Conservation (phyloP, 1,140 invertebrate genomes). For the Sipha flava region DNA sequence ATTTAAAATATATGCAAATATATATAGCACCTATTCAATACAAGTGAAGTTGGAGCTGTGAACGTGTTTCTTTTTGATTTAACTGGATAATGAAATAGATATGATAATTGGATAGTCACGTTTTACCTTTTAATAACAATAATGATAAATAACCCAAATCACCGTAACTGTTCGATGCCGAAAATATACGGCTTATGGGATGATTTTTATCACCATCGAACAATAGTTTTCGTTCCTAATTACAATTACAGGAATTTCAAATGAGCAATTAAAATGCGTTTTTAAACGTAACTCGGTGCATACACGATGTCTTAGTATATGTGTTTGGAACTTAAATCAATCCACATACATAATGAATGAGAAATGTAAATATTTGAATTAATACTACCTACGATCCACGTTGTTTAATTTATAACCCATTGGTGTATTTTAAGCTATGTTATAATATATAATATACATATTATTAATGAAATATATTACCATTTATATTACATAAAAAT, state of each 20-base stretch:
- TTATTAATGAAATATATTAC: not conserved
- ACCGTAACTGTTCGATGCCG: not conserved
- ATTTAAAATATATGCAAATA: too few species aligned
- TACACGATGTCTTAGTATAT: not conserved
- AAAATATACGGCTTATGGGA: not conserved
- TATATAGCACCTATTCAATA: too few species aligned
- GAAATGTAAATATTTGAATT: constrained; percentile 5
- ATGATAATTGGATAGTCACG: too few species aligned
- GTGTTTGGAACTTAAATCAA: not conserved
- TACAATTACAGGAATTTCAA: not conserved
- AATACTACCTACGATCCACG: not conserved
- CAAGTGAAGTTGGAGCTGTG: too few species aligned
- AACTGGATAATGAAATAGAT: too few species aligned
- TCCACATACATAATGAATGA: not conserved
- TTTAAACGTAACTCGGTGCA: not conserved
- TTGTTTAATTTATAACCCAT: not conserved
- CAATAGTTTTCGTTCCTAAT: not conserved
- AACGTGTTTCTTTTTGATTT: too few species aligned
- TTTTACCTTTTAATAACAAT: not conserved
- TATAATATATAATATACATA: not conserved
- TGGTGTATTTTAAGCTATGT: not conserved
- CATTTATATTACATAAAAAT: not conserved
- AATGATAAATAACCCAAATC: not conserved
- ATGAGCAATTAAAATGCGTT: constrained; percentile 6
- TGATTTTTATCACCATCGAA: not conserved